Percentiles rank a stretch among this genome's conserved stretches.
Conservation (phyloP, 2,888 invertebrate species). For the Pandemis heparana region DNA sequence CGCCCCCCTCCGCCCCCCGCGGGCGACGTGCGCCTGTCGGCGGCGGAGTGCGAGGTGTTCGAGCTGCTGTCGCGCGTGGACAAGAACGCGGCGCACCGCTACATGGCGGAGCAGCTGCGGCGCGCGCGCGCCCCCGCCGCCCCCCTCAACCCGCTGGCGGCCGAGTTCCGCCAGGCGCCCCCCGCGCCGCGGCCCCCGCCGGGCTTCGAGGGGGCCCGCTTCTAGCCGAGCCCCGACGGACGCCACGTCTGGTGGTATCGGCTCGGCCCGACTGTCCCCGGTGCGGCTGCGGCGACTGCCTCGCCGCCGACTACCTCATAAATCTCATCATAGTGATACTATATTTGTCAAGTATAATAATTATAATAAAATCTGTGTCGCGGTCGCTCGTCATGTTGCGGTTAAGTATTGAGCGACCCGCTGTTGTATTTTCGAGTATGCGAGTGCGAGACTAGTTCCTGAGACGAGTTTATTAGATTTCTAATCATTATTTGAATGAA, state of each 20-base stretch:
- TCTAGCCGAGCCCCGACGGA: too few species aligned
- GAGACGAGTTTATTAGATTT: constrained; percentile 4
- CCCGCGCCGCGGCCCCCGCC: constrained; percentile 26
- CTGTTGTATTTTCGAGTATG: too few species aligned
- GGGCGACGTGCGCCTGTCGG: constrained; percentile 53
- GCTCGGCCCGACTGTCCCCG: too few species aligned
- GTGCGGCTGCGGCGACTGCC: too few species aligned
- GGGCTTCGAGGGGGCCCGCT: constrained; percentile 18
- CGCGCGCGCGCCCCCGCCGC: constrained; percentile 50
- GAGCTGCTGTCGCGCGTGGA: constrained; percentile 57
- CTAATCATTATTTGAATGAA: constrained; percentile 22
- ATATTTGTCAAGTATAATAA: neutral
- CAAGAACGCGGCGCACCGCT: constrained; percentile 63
- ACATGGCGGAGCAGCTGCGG: constrained; percentile 59
- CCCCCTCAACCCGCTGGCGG: constrained; percentile 47
- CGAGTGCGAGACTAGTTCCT: neutral
- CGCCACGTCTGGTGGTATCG: too few species aligned
- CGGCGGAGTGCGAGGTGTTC: constrained; percentile 63
- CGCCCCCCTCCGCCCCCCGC: constrained; percentile 19
- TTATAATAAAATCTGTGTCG: neutral
- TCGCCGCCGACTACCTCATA: constrained; percentile 11
- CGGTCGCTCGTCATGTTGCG: neutral
- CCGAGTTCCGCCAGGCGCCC: constrained; percentile 41
- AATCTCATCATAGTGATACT: constrained; percentile 13
- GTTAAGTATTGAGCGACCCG: constrained; percentile 10